Conservation (phyloP, 35 echinoderm and acorn worm genomes). For the Ptychodera flava region DNA sequence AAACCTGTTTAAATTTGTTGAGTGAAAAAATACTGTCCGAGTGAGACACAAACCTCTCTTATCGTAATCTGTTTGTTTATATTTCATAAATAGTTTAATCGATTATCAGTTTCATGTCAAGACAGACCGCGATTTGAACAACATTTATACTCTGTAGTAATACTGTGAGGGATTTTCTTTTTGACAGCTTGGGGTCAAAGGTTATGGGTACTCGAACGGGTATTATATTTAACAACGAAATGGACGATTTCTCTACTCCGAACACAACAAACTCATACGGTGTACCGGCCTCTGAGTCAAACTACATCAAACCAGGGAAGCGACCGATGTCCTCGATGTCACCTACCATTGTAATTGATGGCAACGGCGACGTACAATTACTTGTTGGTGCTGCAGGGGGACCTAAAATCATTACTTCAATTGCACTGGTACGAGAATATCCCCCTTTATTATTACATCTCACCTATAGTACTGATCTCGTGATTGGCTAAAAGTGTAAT, state of each 20-base stretch:
- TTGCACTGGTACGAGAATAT: slow-evolving; percentile 46
- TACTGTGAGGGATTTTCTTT: too few relatives aligned
- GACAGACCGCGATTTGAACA: too few relatives aligned
- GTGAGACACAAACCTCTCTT: not conserved
- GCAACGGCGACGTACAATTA: slow-evolving; percentile 37
- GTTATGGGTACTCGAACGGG: not conserved
- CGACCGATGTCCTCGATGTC: not conserved
- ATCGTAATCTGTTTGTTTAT: not conserved
- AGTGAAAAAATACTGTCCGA: not conserved
- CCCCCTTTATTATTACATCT: not conserved
- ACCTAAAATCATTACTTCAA: slow-evolving; percentile 50
- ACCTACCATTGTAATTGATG: not conserved
- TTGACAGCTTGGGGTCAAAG: not conserved
- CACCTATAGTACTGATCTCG: too few relatives aligned
- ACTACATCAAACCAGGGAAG: not conserved
- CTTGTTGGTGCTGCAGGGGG: slow-evolving; percentile 69
- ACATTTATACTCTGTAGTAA: too few relatives aligned
- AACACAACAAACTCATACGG: not conserved
- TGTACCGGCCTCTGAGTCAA: not conserved
- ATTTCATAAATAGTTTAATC: not conserved
- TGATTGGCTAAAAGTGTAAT: too few relatives aligned
- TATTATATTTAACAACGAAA: not conserved
- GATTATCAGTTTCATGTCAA: not conserved
- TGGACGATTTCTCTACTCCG: not conserved
- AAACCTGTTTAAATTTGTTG: not conserved